Base-by-base conservation (phyloP, 1,140 invertebrate species). In the Euura saliciscinereae region DNA sequence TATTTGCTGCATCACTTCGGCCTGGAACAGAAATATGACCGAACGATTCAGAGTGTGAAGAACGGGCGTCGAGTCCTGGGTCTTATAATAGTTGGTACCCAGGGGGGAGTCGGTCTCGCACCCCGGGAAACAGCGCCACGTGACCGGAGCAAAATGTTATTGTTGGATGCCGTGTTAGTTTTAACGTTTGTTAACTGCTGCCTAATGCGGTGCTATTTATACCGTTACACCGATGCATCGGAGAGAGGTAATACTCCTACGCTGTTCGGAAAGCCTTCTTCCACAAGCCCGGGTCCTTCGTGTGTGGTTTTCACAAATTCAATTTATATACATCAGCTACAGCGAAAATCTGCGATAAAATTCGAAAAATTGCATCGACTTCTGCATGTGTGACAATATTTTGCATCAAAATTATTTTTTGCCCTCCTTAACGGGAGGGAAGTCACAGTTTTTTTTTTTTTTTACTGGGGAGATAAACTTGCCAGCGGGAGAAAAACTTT, bases 131-230 rank as follows among this genome's bases (percentile, higher is more conserved):
- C 59, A 76, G 75, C 80, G 80, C 82, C 82, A 84, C 83, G 82
- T 85, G 84, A 82, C 81, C 79, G 76, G 73, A 76, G 78, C 76
- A 77, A 84, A 85, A 86, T 85, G 82, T 86, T 85, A 85, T 85
- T 83, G 83, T 84, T 85, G 80, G 77, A 82, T 80, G 78, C 76
- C 71, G 78, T 83, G 84, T 84, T 84, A 81, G 84, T 83, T 84
- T 83, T 83, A 84, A 78, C 79, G 84, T 85, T 86, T 84, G 84
- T 85, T 86, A 83, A 83, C 82, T 76, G 79, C 77, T 77, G 78
- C 78, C 75, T 76, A 66, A 66, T 71, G 72, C 43, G 77, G 69
- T 71, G 81, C 84, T 85, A 85, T 85, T 84, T 85, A 83, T 85
- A 85, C 2, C n/a, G 46, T 51, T 7, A n/a, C 7, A n/a, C 7